Conservation (phyloP, 2,113 vertebrate genomes). For the Clinocottus analis region DNA sequence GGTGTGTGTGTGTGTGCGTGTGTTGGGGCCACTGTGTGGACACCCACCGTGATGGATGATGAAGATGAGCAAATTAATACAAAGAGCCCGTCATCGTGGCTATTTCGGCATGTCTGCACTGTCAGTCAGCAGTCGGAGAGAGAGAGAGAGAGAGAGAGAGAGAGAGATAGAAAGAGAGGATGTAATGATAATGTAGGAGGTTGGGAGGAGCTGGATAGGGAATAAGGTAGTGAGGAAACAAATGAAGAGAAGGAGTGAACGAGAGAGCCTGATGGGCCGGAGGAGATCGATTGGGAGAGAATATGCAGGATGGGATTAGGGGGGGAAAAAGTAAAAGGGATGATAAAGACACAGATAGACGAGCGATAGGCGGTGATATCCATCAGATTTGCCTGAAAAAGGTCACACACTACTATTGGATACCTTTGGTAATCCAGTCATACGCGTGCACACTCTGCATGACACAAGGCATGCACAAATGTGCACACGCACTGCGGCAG, state of each 20-base stretch:
- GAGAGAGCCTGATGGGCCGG: slow-evolving; percentile 23
- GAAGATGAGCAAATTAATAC: slow-evolving; percentile 74
- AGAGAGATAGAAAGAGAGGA: background rate
- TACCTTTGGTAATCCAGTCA: slow-evolving; percentile 49
- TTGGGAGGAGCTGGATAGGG: slow-evolving; percentile 8
- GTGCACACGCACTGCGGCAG: background rate
- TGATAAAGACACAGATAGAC: slow-evolving; percentile 38
- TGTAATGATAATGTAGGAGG: slow-evolving; percentile 41
- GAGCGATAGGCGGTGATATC: too few relatives aligned
- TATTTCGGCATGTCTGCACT: slow-evolving; percentile 53
- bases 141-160: background rate
- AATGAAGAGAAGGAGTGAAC: slow-evolving; percentile 28
- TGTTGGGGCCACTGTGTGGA: slow-evolving; percentile 22
- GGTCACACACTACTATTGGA: slow-evolving; percentile 52
- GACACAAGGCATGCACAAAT: too few relatives aligned
- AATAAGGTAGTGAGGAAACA: slow-evolving; percentile 13
- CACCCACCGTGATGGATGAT: slow-evolving; percentile 68
- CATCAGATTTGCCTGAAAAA: slow-evolving; percentile 63
- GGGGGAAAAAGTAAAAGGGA: slow-evolving; percentile 7
- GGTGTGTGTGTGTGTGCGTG: slow-evolving; percentile 9
- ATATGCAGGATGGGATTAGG: slow-evolving; percentile 15
- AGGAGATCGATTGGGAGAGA: slow-evolving; percentile 47
- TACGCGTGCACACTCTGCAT: background rate
- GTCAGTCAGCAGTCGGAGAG: slow-evolving; percentile 55
- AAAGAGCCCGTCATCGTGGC: slow-evolving; percentile 63